A percentile compares a stretch with the other conserved stretches of the same genome.
Conservation (phyloP, 2,888 invertebrate genomes). For the Cenopis cana region DNA sequence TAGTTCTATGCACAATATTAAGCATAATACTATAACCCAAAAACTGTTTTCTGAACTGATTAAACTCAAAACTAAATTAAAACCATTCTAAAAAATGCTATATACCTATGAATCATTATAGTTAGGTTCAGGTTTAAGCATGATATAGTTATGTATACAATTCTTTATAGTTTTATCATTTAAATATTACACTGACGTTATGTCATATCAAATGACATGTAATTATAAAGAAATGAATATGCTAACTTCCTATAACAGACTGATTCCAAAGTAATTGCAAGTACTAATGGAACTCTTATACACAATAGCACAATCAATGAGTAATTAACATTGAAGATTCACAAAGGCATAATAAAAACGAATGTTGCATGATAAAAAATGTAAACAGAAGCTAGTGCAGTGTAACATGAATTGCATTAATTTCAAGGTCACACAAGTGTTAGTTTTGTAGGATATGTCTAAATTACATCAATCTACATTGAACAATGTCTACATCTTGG, state of each 20-base stretch:
- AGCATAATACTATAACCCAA: background rate
- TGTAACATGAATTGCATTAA: constrained; percentile 25
- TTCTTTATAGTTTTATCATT: too few relatives aligned
- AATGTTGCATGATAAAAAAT: constrained; percentile 46
- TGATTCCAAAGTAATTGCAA: constrained; percentile 30
- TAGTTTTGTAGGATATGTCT: background rate
- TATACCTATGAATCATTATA: too few relatives aligned
- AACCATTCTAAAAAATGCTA: too few relatives aligned
- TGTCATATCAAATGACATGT: background rate
- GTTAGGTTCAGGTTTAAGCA: background rate
- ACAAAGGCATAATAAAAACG: constrained; percentile 43
- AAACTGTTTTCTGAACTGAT: background rate
- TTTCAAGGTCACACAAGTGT: constrained; percentile 22
- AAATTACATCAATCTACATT: too few relatives aligned
- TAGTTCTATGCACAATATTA: constrained; percentile 57
- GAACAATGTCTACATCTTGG: background rate
- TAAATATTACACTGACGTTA: background rate
- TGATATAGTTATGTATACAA: too few relatives aligned
- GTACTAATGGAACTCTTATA: constrained; percentile 18
- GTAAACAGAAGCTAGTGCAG: constrained; percentile 43
- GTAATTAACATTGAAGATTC: constrained; percentile 51
- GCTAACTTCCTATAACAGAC: constrained; percentile 14
- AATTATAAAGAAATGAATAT: background rate
- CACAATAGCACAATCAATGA: constrained; percentile 44
- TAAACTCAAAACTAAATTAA: background rate